Evolutionary conservation across 2,797 vertebrate species (phyloP).

Genomic region (Gymnocypris eckloni): DNA sequence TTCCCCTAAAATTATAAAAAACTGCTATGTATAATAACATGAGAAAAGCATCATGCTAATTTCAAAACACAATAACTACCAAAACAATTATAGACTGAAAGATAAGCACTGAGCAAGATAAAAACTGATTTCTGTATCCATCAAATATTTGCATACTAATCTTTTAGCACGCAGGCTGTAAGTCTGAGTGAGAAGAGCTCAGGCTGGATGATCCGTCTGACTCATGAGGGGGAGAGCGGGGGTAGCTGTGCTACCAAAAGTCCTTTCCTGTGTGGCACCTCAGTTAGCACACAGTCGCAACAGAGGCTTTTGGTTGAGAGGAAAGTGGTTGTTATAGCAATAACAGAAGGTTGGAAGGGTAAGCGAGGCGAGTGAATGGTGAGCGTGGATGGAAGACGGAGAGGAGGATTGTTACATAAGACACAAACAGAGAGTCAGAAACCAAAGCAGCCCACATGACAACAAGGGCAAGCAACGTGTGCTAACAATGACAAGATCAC

Average conservation of each 20-base stretch:
- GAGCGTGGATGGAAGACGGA: constrained; percentile 77
- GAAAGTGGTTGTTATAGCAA: constrained; percentile 78
- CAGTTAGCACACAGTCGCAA: constrained; percentile 73
- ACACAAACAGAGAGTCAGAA: constrained; percentile 57
- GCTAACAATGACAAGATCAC: constrained; percentile 69
- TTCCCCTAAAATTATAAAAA: background rate
- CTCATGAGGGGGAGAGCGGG: constrained; percentile 40
- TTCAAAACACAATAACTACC: background rate
- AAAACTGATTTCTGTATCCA: background rate
- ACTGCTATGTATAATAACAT: background rate
- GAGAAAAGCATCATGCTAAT: background rate
- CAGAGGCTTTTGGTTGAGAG: constrained; percentile 59
- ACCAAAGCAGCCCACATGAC: constrained; percentile 81
- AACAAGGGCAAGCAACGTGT: constrained; percentile 68
- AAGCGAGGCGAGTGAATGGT: constrained; percentile 69
- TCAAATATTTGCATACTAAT: background rate
- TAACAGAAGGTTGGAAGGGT: constrained; percentile 73
- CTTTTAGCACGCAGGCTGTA: background rate
- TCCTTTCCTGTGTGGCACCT: constrained; percentile 59
- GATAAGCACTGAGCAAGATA: background rate
- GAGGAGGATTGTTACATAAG: constrained; percentile 84
- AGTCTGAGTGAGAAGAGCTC: constrained; percentile 4
- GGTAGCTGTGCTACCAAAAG: constrained; percentile 43
- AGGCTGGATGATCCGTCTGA: constrained; percentile 12
- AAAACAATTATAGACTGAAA: background rate